Evolutionary conservation across 2,888 invertebrate genomes (phyloP), one percentile per base, ranked within the genome.

Genomic region (Mythimna ferrago): DNA sequence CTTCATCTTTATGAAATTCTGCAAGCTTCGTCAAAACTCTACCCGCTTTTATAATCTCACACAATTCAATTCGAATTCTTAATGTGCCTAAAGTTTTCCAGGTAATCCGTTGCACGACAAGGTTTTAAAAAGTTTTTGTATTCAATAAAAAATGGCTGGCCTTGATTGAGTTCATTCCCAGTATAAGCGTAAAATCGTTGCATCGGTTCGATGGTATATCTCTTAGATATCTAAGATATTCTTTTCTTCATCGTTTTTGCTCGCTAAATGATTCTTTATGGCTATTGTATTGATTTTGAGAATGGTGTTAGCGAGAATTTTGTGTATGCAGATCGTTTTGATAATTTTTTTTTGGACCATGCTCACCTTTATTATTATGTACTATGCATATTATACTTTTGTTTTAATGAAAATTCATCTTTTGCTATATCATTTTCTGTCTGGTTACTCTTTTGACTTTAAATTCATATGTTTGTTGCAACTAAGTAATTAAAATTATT

Each of bases 91-190:
- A 70, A 65, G 44, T 72, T 78, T 78, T 79, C 73, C 32, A 9
- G 41, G 10, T 80, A 60, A 73, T 76, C 66, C 80, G 57, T 76
- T 66, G 65, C 53, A 62, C 56, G 66, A 80, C 61, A 70, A 41
- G 61, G 35, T 48, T 54, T 21, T 19, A 26, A 75, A 69, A 63
- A 41, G 9, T n/a, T 74, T 60, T 71, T 54, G 32, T 48, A 67
- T 66, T 32, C 3, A 66, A 65, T 63, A 84, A 84, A 86, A 83
- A 73, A 72, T 66, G 63, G 16, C 44, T 54, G 83, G 71, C 85
- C 85, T 86, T 84, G 80, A 73, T 81, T 51, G 72, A 73, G 87
- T 86, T 86, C 86, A 85, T 86, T 86, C 73, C 74, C 71, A 7
- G 81, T 64, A 48, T 78, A 16, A 72, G 66, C 87, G 87, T 83